Conservation (phyloP, 2,797 vertebrate genomes). For the Pipistrellus kuhlii region DNA sequence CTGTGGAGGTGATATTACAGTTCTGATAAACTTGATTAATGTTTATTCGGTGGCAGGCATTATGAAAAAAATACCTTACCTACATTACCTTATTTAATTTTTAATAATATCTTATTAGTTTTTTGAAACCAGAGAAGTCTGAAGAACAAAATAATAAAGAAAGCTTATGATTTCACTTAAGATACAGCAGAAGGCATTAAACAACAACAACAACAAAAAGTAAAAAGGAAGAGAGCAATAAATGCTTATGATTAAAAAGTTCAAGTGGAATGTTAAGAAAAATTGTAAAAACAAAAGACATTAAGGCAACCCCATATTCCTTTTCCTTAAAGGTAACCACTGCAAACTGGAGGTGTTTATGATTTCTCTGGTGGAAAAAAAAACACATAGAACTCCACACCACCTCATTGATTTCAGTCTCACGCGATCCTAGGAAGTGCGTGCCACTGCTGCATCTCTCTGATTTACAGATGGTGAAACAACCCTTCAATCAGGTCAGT, state of each 20-base stretch:
- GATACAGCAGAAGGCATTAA: conserved; percentile 54
- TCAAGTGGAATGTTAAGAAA: background rate
- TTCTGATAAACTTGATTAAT: conserved; percentile 58
- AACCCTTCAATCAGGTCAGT: background rate
- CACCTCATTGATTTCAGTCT: background rate
- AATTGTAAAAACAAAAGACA: background rate
- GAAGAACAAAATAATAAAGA: conserved; percentile 60
- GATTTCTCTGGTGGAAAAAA: background rate
- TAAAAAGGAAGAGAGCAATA: background rate
- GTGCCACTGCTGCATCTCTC: rapidly evolving
- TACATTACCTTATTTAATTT: conserved; percentile 71
- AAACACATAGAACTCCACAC: background rate
- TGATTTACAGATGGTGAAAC: background rate
- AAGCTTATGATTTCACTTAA: conserved; percentile 22
- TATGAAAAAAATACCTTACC: conserved; percentile 70
- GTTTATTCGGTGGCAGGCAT: conserved; percentile 59
- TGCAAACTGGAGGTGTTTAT: background rate
- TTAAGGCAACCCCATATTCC: background rate
- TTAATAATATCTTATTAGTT: conserved; percentile 70
- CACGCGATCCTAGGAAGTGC: background rate
- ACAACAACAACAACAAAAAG: background rate
- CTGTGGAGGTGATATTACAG: background rate
- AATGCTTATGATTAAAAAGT: background rate
- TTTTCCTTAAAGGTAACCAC: background rate
- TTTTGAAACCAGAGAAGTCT: conserved; percentile 56